Base-by-base conservation (phyloP, 2,888 invertebrate genomes). In the Aspidiotus destructor region DNA sequence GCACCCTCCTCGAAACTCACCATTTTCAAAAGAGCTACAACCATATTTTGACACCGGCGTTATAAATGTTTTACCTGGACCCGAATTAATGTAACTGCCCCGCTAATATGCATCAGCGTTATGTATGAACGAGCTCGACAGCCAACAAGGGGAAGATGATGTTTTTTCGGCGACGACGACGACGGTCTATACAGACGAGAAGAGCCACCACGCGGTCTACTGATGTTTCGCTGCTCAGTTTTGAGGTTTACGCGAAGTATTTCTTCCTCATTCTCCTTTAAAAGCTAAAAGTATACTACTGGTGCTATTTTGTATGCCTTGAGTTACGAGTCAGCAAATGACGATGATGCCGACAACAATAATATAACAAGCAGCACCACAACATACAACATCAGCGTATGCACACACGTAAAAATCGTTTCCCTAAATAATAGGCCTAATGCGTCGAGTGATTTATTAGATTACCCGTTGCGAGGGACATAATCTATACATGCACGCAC, bases 31-130 rank as follows among this genome's bases (percentile, higher is more conserved):
- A 58, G 44, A 16, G 28, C 5, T 65, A 65, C 65, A 65, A 65
- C 65, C 65, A 65, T 65, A 65, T 65, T 65, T 54, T 65, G 65
- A 65, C 65, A 65, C 57, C 65, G 57, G 41, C 65, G 65, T 65
- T 17, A 65, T 65, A 65, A 65, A 65, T 65, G 65, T 57, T 65
- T 65, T 65, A 65, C 65, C 65, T 65, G 65, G 44, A 57, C 65
- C 58, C 65, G 57, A 65, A 65, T 65, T 65, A 65, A 65, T 65
- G 65, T 65, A 65, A 57, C 65, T 65, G 65, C 65, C 65, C 8
- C 42, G 57, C 41, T 28, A 28, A 28, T 28, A 28, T 28, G 28
- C 28, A 28, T 28, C 28, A 28, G 28, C 28, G 28, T 28, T 28
- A 28, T 28, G 28, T 28, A 5, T 28, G 5, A 42, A 55, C 42